Evolutionary conservation across 2,113 vertebrate genomes (phyloP).

Genomic region (Sylvia atricapilla): DNA sequence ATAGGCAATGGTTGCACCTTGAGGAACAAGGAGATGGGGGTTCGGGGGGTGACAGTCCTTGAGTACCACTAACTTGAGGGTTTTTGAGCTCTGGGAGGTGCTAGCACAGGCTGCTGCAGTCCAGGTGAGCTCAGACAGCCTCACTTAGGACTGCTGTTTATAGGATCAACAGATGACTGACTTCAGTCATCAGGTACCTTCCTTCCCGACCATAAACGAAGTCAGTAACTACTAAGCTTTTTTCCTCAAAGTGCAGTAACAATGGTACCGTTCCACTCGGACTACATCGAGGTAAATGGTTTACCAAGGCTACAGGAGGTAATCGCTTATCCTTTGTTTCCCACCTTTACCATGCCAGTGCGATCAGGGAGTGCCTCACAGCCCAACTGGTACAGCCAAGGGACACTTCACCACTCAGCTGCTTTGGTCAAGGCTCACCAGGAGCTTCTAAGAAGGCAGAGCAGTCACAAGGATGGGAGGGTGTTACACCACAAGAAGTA

Average conservation of each 20-base stretch:
- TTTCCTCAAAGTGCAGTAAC: neutral
- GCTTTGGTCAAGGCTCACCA: neutral
- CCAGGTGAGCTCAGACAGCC: neutral
- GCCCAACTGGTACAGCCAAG: neutral
- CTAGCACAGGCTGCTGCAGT: rapidly evolving
- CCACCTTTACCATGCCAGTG: neutral
- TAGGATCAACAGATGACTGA: neutral
- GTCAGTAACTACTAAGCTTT: neutral
- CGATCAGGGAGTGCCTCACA: rapidly evolving
- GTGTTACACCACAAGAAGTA: neutral
- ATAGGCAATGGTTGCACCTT: neutral
- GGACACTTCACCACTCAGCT: neutral
- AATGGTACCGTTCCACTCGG: neutral
- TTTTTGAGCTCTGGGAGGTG: rapidly evolving
- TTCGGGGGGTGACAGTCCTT: neutral
- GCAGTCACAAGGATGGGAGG: neutral
- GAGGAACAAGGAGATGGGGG: neutral
- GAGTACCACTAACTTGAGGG: neutral
- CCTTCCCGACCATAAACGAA: neutral
- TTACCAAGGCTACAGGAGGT: neutral
- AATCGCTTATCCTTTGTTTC: neutral
- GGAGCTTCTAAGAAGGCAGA: neutral
- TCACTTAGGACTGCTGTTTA: neutral
- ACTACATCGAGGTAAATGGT: neutral
- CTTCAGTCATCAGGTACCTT: neutral